Evolutionary conservation across 2,797 vertebrate genomes (phyloP), one percentile per base, ranked within the genome.

Genomic region (Balearica regulorum): DNA sequence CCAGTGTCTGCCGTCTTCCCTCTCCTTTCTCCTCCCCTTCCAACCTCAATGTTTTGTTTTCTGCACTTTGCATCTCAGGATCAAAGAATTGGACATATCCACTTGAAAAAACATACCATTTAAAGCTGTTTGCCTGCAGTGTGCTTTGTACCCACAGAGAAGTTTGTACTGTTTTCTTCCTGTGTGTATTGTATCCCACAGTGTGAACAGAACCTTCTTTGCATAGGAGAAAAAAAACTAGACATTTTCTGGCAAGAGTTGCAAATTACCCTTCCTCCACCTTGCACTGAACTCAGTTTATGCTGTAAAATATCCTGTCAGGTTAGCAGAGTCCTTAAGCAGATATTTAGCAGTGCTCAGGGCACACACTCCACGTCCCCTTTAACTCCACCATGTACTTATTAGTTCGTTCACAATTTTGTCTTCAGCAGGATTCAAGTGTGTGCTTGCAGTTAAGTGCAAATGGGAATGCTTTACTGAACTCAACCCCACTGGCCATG

Each of bases 401-500:
- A 35, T 16, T 28, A 29, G 16, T 26, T 57, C 49, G 13, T 43
- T 57, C 46, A 22, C 28, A 44, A 51, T 13, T 83, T 11, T 69
- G 46, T 25, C 60, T 70, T 37, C 77, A 58, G 76, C 28, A 37
- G 57, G 11, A 37, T 10, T 43, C 12, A 5, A 62, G 28, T 0
- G 11, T 18, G 21, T 28, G 21, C n/a, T 44, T 35, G 35, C 46
- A 70, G 85, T 15, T 26, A 49, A 54, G 51, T 5, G 20, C 43
- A 48, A 5, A 3, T 29, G 5, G 70, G 26, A 78, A 49, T 10
- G 46, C 70, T 51, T 31, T 49, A 51, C 68, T 81, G 54, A 90
- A 69, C 43, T 44, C 35, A 11, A 2, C 16, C 39, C 61, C 16
- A 6, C 31, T 21, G 25, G 15, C 17, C 0, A 0, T n/a, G 22